Evolutionary conservation across 1,140 invertebrate species (phyloP), one percentile per base, ranked within the genome.

Genomic region (Atta texana): DNA sequence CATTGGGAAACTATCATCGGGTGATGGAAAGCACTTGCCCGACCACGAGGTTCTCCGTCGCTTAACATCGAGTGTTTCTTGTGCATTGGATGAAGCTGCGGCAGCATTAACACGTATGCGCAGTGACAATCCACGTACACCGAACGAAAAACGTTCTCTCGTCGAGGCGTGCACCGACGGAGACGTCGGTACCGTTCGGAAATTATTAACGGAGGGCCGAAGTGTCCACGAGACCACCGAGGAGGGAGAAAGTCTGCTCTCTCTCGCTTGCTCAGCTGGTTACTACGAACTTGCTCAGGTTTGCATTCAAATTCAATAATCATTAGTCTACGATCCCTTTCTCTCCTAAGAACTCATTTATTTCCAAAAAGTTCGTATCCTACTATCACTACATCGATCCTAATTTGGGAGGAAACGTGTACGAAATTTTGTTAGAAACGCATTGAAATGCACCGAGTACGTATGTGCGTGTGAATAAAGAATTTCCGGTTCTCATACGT

Each of bases 51-150:
- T 98, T 81, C 96, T 98, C 63, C 96, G 97, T 91, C 97, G 97
- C 89, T 95, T 98, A 91, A 98, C 98, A 85, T 98, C 98, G 28
- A 98, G 97, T 90, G 98, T 99, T 77, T 98, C 98, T 91, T 98
- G 98, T 96, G 98, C 98, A 71, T 96, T 99, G 87, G 98, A 99
- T 96, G 98, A 99, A 96, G 98, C 98, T 68, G 98, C 98, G 72
- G 98, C 98, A 89, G 98, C 98, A 78, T 96, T 99, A 66, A 99
- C 98, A 75, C 97, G 98, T 93, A 99, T 99, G 98, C 97, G 98
- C 92, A 98, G 97, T 93, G 98, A 98, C 94, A 97, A 96, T 91
- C 96, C 96, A 85, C 96, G 96, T 49, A 94, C 94, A 82, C 94
- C 94, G 85, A 95, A 94, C 90, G 96, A 96, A 90, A 96, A 96